phyloP scores from a whole-genome alignment of 2,797 vertebrate genomes.

The Melanotaenia nigrans region DNA sequence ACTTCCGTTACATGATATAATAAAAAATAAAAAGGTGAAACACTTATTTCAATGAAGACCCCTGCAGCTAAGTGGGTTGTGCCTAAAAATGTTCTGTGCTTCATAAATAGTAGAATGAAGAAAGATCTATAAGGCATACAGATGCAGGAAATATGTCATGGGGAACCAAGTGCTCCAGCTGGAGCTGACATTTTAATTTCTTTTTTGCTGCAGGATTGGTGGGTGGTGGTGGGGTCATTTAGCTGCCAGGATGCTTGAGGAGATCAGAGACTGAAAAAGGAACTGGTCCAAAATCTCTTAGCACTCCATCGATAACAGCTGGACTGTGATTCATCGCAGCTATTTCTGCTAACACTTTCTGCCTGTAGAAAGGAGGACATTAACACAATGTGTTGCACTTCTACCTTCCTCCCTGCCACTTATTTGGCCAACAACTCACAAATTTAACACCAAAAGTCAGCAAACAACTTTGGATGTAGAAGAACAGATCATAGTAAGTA shows the following conservation, averaged over 20 bases:
- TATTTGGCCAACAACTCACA: constrained; percentile 17
- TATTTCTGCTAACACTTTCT: constrained; percentile 44
- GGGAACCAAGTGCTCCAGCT: background rate
- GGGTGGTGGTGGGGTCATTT: background rate
- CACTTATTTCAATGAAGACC: background rate
- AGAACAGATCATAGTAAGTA: constrained; percentile 19
- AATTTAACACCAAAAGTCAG: background rate
- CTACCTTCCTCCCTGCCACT: constrained; percentile 23
- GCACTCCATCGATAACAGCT: constrained; percentile 69
- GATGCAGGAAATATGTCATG: constrained; percentile 8
- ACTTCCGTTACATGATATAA: constrained; percentile 43
- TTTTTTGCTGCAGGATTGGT: constrained; percentile 25
- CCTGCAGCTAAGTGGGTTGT: background rate
- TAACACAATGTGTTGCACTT: constrained; percentile 24
- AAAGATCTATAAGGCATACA: constrained; percentile 10
- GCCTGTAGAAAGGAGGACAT: constrained; percentile 37
- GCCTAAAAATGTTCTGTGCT: background rate
- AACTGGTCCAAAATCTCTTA: constrained; percentile 69
- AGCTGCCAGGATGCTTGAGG: constrained; percentile 46
- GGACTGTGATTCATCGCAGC: constrained; percentile 63
- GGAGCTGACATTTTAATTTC: constrained; percentile 25
- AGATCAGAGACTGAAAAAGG: constrained; percentile 66
- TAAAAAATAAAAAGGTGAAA: constrained; percentile 11
- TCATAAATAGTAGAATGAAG: constrained; percentile 5
- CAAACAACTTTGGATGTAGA: constrained; percentile 18